These are phyloP conservation scores for Enhydra lutris DNA, from an alignment of 2,113 vertebrate genomes.

Conservation along the genomic window DNA sequence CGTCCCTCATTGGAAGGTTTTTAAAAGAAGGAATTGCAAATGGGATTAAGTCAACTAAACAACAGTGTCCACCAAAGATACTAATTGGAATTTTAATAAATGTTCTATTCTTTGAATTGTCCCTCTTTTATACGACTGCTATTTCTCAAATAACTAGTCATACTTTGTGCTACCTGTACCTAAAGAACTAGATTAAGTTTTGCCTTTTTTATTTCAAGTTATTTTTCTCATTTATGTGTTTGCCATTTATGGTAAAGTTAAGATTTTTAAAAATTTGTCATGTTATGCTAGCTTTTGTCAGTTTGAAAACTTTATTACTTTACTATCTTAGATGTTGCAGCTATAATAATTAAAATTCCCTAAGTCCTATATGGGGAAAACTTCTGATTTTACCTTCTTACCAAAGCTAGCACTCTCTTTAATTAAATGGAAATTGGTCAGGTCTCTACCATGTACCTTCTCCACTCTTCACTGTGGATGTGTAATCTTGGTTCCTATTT, in stretches of 20 bases:
- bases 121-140: neutral
- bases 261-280: neutral
- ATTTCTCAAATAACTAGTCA: neutral
- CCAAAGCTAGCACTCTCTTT: neutral
- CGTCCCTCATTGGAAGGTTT: neutral
- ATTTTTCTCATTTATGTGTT: neutral
- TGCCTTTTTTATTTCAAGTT: neutral
- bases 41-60: neutral
- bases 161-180: neutral
- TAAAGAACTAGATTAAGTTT: neutral
- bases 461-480: neutral
- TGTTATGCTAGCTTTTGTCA: neutral
- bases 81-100: neutral
- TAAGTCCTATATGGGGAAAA: neutral
- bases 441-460: neutral
- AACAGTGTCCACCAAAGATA: neutral
- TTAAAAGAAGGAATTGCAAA: neutral
- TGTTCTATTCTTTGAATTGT: neutral
- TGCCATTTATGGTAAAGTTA: neutral
- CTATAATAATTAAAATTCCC: neutral
- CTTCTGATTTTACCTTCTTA: neutral
- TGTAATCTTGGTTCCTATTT: slow-evolving; percentile 20
- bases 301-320: neutral
- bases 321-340: neutral
- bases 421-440: neutral